Evolutionary conservation across 2,797 vertebrate genomes (phyloP).

Genomic region (Pseudotriccus pelzelni): DNA sequence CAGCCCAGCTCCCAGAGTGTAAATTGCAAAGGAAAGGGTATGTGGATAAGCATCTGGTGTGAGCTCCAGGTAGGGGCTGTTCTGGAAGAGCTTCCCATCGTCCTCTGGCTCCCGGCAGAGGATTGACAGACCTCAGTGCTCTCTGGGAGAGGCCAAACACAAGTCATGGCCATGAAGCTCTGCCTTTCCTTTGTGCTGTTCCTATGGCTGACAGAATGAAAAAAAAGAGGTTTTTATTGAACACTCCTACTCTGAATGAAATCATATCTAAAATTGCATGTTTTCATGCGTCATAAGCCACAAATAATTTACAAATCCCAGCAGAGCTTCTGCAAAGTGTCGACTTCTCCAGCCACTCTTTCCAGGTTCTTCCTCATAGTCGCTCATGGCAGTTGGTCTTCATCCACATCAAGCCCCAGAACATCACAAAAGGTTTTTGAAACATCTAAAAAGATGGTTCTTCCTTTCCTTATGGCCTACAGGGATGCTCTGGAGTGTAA

Average conservation of each 20-base stretch:
- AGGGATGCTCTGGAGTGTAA: background rate
- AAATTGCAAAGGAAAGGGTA: background rate
- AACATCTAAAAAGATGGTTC: background rate
- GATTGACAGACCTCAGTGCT: background rate
- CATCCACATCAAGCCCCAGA: background rate
- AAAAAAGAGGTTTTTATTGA: background rate
- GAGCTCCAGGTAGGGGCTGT: background rate
- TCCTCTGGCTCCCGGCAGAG: background rate
- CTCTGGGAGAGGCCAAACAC: background rate
- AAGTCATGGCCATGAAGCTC: background rate
- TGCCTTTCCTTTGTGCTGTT: background rate
- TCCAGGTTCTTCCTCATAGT: background rate
- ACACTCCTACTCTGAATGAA: background rate
- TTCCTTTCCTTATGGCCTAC: background rate
- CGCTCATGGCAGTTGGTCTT: background rate
- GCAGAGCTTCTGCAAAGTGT: background rate
- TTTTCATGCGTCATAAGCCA: rapidly evolving
- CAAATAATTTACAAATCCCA: background rate
- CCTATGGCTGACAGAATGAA: background rate
- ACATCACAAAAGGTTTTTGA: background rate
- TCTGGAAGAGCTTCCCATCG: background rate
- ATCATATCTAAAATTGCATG: rapidly evolving
- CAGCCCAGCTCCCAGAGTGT: background rate
- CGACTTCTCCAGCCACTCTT: background rate
- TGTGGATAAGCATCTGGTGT: background rate